A percentile compares a stretch with the other conserved stretches of the same genome.
Conservation (phyloP, 2,888 invertebrate species). For the Nephrotoma appendiculata region DNA sequence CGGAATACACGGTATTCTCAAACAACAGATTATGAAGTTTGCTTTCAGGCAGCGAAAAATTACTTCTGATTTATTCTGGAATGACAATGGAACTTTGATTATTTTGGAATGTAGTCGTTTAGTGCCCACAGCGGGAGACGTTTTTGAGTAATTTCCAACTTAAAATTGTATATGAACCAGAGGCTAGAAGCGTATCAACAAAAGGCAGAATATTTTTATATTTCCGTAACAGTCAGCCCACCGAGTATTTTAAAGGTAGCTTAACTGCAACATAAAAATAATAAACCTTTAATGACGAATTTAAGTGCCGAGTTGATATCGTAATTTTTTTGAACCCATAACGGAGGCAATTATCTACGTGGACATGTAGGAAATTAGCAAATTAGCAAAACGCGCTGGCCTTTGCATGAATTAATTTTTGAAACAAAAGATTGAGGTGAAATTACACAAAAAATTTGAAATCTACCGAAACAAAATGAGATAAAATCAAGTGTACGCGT, state of each 20-base stretch:
- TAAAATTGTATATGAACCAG: slow-evolving; percentile 63
- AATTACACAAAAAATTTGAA: slow-evolving; percentile 66
- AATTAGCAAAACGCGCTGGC: slow-evolving; percentile 88
- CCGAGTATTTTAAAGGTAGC: slow-evolving; percentile 75
- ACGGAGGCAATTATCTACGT: slow-evolving; percentile 76
- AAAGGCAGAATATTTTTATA: slow-evolving; percentile 69
- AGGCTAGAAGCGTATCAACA: slow-evolving; percentile 60
- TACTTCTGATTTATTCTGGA: no score
- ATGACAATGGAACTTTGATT: no score
- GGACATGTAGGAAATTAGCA: slow-evolving; percentile 87
- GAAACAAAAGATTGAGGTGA: slow-evolving; percentile 58
- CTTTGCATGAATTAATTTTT: slow-evolving; percentile 64
- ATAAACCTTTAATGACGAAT: slow-evolving; percentile 79
- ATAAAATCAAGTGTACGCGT: slow-evolving; percentile 61
- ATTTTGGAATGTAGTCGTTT: no score
- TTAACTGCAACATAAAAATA: slow-evolving; percentile 50
- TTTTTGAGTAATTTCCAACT: slow-evolving; percentile 70
- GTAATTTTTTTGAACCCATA: slow-evolving; percentile 72
- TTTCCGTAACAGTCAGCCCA: slow-evolving; percentile 86
- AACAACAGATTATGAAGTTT: no score
- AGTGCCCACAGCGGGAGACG: no score
- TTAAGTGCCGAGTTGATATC: slow-evolving; percentile 92
- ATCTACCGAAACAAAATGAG: slow-evolving; percentile 61
- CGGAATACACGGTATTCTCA: no score
- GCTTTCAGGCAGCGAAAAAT: no score